Conservation (phyloP, 92 coral and sea anemone species). For the Palythoa caribaeorum region DNA sequence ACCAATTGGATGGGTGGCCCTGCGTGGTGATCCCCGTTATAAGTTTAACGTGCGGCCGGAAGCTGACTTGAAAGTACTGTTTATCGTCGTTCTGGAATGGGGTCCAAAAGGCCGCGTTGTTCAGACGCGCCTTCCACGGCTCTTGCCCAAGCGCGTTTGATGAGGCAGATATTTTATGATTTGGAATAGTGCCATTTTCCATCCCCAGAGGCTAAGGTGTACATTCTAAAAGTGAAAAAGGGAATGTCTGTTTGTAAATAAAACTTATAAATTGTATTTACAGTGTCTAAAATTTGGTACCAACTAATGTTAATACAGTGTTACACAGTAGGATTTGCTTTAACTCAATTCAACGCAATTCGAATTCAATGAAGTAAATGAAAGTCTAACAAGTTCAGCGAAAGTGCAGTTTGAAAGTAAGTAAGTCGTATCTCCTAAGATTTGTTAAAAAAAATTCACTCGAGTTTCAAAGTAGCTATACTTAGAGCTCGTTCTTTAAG, state of each 20-base stretch:
- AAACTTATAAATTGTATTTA: too few relatives aligned
- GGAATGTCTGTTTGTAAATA: not conserved
- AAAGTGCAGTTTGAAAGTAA: too few relatives aligned
- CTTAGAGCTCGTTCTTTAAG: too few relatives aligned
- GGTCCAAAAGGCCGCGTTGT: not conserved
- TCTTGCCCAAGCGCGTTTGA: not conserved
- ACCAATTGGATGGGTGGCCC: not conserved
- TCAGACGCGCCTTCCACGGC: constrained; percentile 30
- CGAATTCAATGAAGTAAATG: too few relatives aligned
- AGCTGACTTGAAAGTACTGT: constrained; percentile 12
- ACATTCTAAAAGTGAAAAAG: not conserved
- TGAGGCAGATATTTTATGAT: constrained; percentile 17
- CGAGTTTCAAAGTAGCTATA: too few relatives aligned
- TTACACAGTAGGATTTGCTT: too few relatives aligned
- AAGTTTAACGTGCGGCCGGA: not conserved
- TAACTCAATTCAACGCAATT: too few relatives aligned
- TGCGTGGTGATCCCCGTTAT: constrained; percentile 18
- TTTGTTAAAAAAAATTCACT: too few relatives aligned
- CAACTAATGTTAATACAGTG: too few relatives aligned
- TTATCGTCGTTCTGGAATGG: not conserved
- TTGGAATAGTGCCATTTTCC: not conserved
- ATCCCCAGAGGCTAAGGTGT: constrained; percentile 11
- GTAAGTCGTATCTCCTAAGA: too few relatives aligned
- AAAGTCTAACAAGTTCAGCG: too few relatives aligned
- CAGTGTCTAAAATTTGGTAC: too few relatives aligned